phyloP scores from a whole-genome alignment of 2,888 invertebrate species.

The Eristalis intricaria region DNA sequence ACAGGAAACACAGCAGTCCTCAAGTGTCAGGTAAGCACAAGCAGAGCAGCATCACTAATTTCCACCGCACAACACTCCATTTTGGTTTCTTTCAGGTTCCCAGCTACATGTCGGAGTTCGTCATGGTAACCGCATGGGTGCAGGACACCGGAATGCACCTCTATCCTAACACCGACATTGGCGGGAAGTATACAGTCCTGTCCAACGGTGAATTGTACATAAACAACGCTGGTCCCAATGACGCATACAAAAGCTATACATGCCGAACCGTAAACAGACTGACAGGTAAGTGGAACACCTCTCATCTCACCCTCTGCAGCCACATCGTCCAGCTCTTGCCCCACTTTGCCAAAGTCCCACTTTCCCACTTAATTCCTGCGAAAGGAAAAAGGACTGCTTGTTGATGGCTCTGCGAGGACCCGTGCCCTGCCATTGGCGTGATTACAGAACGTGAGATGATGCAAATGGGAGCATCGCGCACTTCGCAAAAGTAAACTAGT shows the following conservation, averaged over 20 bases:
- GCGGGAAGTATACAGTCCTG: slow-evolving; percentile 89
- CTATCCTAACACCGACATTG: slow-evolving; percentile 88
- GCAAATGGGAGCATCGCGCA: slow-evolving; percentile 36
- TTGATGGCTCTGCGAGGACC: neutral
- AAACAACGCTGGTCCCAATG: slow-evolving; percentile 88
- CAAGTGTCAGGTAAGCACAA: slow-evolving; percentile 86
- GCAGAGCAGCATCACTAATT: neutral
- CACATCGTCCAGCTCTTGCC: neutral
- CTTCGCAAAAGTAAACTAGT: slow-evolving; percentile 38
- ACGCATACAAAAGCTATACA: slow-evolving; percentile 90
- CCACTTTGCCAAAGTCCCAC: slow-evolving; percentile 6
- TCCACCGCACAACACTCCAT: neutral
- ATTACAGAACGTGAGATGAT: slow-evolving; percentile 18
- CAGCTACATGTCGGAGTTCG: slow-evolving; percentile 92
- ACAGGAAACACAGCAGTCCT: slow-evolving; percentile 94
- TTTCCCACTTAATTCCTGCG: slow-evolving; percentile 45
- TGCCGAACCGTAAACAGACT: slow-evolving; percentile 91
- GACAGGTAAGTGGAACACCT: slow-evolving; percentile 82
- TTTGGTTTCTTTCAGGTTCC: slow-evolving; percentile 84
- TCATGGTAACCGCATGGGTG: slow-evolving; percentile 94
- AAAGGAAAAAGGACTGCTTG: slow-evolving; percentile 1
- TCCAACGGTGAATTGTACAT: slow-evolving; percentile 93
- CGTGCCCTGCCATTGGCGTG: slow-evolving; percentile 16
- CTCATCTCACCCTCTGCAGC: neutral
- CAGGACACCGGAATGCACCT: slow-evolving; percentile 91